phyloP scores from a whole-genome alignment of 1,140 invertebrate species.

The Drosophila nikananu region DNA sequence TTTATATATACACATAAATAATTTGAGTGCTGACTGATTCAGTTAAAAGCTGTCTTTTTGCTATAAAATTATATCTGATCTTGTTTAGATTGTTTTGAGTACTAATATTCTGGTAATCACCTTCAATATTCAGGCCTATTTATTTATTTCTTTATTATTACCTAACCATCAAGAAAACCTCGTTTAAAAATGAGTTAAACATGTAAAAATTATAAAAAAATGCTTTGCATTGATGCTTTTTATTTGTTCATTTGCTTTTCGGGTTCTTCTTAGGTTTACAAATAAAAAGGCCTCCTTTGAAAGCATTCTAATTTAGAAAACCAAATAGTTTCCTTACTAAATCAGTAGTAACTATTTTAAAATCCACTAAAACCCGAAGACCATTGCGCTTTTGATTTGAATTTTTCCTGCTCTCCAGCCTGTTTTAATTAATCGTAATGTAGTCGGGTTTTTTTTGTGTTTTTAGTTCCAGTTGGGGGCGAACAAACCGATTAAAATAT shows the following conservation, averaged over 20 bases:
- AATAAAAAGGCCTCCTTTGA: not conserved
- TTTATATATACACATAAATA: not conserved
- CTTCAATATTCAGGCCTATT: not conserved
- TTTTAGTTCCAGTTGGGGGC: conserved; percentile 16
- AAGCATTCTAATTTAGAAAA: not conserved
- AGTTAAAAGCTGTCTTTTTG: not conserved
- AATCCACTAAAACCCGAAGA: not conserved
- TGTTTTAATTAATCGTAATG: conserved; percentile 43
- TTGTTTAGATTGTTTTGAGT: not conserved
- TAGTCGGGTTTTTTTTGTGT: conserved; percentile 17
- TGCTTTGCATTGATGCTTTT: not conserved
- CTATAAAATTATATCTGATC: not conserved
- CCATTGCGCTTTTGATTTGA: not conserved
- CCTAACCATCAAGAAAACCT: accelerated
- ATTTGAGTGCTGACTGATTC: not conserved
- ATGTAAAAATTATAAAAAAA: not conserved
- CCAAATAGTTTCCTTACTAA: not conserved
- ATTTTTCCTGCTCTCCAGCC: not conserved
- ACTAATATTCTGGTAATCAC: not conserved
- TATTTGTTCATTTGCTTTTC: not conserved
- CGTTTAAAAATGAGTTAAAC: not conserved
- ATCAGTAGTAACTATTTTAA: not conserved
- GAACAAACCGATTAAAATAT: conserved; percentile 80
- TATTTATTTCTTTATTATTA: not conserved
- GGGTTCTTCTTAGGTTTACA: not conserved